Conservation (phyloP, 2,113 vertebrate genomes). For the Ictalurus punctatus region DNA sequence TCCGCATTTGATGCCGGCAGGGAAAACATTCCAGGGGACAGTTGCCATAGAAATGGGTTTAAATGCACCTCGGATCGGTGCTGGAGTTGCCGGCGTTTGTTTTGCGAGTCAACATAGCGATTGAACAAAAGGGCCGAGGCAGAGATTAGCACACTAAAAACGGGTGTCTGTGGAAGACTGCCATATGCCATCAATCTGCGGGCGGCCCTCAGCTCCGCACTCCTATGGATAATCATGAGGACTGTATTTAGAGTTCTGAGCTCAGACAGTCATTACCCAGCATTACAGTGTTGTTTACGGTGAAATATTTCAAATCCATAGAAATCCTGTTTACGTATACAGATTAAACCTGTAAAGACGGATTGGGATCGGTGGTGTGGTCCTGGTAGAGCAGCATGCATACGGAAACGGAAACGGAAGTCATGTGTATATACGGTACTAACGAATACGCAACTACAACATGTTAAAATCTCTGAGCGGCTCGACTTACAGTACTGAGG, state of each 20-base stretch:
- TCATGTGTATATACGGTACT: not conserved
- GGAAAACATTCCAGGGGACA: conserved; percentile 67
- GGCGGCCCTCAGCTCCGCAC: conserved; percentile 57
- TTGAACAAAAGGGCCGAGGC: conserved; percentile 58
- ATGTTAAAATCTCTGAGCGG: not conserved
- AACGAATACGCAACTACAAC: not conserved
- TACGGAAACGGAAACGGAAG: not conserved
- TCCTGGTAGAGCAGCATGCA: not conserved
- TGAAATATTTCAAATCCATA: not conserved
- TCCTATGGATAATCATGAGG: conserved; percentile 60
- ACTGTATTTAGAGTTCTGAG: conserved; percentile 54
- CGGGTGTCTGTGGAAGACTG: conserved; percentile 57
- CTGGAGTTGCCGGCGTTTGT: conserved; percentile 59
- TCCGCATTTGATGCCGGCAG: conserved; percentile 66
- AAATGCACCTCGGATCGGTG: conserved; percentile 61
- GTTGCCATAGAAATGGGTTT: conserved; percentile 67
- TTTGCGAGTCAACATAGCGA: conserved; percentile 56
- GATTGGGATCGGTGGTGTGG: not conserved
- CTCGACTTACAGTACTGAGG: not conserved
- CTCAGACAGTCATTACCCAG: not conserved
- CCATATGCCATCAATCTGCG: conserved; percentile 59
- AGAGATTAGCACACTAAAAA: conserved; percentile 66
- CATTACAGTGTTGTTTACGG: not conserved
- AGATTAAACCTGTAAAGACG: not conserved
- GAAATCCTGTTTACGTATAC: not conserved